A percentile compares a stretch with the other conserved stretches of the same genome.
Evolutionary conservation across 37 sponge, comb jelly and placozoan genomes (phyloP).

Genomic region (Spongilla lacustris): DNA sequence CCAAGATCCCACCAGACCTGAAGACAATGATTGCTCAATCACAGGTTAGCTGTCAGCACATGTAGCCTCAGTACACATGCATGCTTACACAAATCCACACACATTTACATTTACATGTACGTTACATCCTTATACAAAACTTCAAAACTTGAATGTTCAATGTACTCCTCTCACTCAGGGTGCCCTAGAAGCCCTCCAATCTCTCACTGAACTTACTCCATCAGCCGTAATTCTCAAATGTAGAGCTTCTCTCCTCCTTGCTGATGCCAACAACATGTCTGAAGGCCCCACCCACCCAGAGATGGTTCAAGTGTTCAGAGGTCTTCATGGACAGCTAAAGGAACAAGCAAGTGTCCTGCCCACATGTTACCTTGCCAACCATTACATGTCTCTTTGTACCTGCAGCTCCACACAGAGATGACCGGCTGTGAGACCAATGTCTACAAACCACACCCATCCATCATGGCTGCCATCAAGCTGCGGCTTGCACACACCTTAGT

Average conservation of each 20-base stretch:
- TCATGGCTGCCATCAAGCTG: constrained; percentile 33
- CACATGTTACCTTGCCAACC: neutral
- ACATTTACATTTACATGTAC: neutral
- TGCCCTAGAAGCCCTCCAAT: constrained; percentile 18
- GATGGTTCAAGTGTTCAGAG: constrained; percentile 20
- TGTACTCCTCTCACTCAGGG: neutral
- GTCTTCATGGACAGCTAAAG: constrained; percentile 8
- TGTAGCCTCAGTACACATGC: neutral
- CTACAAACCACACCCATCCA: constrained; percentile 26
- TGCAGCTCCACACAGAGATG: neutral
- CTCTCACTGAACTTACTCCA: constrained; percentile 16
- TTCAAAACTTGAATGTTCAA: no score
- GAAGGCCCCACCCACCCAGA: neutral
- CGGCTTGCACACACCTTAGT: constrained; percentile 22
- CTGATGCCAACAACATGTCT: constrained; percentile 34
- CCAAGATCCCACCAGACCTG: constrained; percentile 10
- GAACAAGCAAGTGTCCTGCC: constrained; percentile 31
- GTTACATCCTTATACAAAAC: no score
- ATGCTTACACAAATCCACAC: neutral
- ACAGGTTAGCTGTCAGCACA: neutral
- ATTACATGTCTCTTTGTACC: neutral
- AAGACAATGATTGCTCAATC: neutral
- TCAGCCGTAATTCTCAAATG: neutral
- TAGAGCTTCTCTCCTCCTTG: constrained; percentile 31
- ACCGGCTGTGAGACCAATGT: neutral